These are phyloP conservation scores for Saguinus midas DNA, from an alignment of 2,113 vertebrate genomes.

Conservation along the genomic window DNA sequence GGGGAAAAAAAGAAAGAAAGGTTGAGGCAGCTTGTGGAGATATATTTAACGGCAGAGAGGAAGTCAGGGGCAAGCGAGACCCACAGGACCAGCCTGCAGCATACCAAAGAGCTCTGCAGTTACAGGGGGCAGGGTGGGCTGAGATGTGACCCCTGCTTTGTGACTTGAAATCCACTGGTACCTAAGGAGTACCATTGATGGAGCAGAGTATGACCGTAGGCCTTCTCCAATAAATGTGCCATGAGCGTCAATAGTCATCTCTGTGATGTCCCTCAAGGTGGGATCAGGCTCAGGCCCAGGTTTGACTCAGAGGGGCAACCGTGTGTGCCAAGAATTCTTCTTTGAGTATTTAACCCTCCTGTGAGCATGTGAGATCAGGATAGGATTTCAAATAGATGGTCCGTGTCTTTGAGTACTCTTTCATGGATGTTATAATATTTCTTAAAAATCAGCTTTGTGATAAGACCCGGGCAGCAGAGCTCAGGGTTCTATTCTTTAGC, in stretches of 20 bases:
- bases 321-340: rapidly evolving
- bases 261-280: rapidly evolving
- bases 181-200: neutral
- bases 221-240: neutral
- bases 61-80: neutral
- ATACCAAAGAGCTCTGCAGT: neutral
- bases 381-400: neutral
- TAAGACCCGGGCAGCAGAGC: neutral
- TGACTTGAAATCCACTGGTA: neutral
- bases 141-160: neutral
- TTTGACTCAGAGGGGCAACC: too few species aligned
- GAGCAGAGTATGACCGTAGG: neutral
- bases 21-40: neutral
- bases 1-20: neutral
- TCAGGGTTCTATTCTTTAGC: neutral
- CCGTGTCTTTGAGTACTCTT: neutral
- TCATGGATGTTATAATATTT: neutral
- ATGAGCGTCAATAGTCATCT: neutral
- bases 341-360: neutral
- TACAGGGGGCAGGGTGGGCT: too few species aligned
- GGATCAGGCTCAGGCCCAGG: neutral
- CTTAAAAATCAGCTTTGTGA: neutral
- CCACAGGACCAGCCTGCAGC: rapidly evolving
- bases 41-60: neutral
- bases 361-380: neutral